Percentiles rank a stretch among this genome's conserved stretches.
phyloP scores from a whole-genome alignment of 1,140 invertebrate genomes.

The Scaptomyza graminum region DNA sequence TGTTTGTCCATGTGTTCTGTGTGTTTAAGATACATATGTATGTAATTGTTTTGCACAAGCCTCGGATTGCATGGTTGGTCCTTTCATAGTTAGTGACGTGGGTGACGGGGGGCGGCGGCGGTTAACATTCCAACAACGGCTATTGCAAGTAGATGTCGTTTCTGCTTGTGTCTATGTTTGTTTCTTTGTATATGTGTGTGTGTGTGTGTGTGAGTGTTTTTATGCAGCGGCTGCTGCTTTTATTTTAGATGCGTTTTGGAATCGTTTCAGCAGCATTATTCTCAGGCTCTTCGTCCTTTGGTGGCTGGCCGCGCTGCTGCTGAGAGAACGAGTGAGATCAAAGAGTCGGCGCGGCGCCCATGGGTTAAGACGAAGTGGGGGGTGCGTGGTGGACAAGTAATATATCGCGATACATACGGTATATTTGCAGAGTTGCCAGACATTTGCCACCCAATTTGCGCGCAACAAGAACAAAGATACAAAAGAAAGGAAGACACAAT shows the following conservation, averaged over 20 bases:
- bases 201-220: constrained; percentile 26
- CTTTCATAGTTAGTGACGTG: constrained; percentile 15
- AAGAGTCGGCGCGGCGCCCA: constrained; percentile 18
- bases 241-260: constrained; percentile 77
- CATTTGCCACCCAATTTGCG: constrained; percentile 32
- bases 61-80: constrained; percentile 23
- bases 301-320: constrained; percentile 76
- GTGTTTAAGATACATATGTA: constrained; percentile 13
- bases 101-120: constrained; percentile 1
- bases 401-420: constrained; percentile 4
- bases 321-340: constrained; percentile 2
- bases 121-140: constrained; percentile 23
- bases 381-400: constrained; percentile 4
- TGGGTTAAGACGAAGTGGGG: constrained; percentile 1
- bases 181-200: constrained; percentile 22
- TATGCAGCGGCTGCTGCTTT: constrained; percentile 36
- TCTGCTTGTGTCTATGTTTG: constrained; percentile 7
- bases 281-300: constrained; percentile 80
- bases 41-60: constrained; percentile 21
- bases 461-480: constrained; percentile 52
- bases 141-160: constrained; percentile 21
- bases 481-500: constrained; percentile 59
- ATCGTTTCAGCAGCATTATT: constrained; percentile 79
- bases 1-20: constrained; percentile 11
- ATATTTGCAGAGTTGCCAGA: constrained; percentile 29